Conservation (phyloP, 2,888 invertebrate species). For the Hyposoter dolosus region DNA sequence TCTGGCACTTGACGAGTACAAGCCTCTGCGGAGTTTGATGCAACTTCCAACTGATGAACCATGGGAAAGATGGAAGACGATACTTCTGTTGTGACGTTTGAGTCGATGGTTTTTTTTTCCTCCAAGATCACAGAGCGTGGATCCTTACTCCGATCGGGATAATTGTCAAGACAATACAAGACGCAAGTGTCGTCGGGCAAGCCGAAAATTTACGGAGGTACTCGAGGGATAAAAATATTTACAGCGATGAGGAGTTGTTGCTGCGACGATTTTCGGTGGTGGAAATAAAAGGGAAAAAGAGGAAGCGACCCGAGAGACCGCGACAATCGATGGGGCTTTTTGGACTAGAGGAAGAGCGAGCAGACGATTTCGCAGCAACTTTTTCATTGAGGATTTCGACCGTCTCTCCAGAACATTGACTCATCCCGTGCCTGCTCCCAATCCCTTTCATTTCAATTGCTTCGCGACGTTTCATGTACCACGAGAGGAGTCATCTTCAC, state of each 20-base stretch:
- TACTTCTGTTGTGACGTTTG: not conserved
- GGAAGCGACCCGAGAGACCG: slow-evolving; percentile 18
- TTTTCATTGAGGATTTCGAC: slow-evolving; percentile 44
- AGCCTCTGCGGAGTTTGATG: not conserved
- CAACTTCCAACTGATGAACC: not conserved
- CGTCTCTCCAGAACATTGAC: slow-evolving; percentile 34
- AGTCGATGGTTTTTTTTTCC: not conserved
- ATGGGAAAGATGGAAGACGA: not conserved
- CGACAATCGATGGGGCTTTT: slow-evolving; percentile 42
- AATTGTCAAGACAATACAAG: slow-evolving; percentile 5
- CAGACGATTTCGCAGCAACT: slow-evolving; percentile 25
- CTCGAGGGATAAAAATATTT: slow-evolving; percentile 10
- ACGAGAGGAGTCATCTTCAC: slow-evolving; percentile 34
- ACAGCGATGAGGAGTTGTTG: slow-evolving; percentile 11
- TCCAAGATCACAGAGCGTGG: not conserved
- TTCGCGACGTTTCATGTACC: slow-evolving; percentile 36
- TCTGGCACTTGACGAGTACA: not conserved
- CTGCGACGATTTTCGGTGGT: slow-evolving; percentile 10
- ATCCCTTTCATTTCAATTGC: slow-evolving; percentile 53
- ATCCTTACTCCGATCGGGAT: not conserved
- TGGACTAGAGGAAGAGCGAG: slow-evolving; percentile 10
- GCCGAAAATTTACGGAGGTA: not conserved
- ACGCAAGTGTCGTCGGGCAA: not conserved
- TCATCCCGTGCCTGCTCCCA: slow-evolving; percentile 9
- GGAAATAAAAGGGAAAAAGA: not conserved